Conservation (phyloP, 1,140 invertebrate genomes). For the Plectrocnemia conspersa region DNA sequence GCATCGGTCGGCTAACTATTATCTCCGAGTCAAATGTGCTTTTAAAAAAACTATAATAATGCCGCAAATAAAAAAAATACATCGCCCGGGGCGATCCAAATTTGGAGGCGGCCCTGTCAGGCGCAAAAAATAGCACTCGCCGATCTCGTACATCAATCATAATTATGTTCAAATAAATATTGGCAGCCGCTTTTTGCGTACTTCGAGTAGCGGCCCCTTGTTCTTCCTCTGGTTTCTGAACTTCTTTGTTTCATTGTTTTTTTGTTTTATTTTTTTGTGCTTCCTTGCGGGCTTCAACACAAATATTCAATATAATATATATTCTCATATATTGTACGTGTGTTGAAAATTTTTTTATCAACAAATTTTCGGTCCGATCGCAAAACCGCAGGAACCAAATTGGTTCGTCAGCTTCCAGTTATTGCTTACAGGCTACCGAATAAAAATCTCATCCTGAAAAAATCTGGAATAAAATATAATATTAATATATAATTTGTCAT, state of each 20-base stretch:
- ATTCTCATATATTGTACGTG: no score
- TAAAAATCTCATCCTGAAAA: no score
- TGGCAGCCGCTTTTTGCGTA: constrained; percentile 24
- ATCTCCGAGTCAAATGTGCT: no score
- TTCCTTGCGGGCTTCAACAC: constrained; percentile 3
- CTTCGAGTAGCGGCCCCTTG: constrained; percentile 14
- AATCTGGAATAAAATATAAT: no score
- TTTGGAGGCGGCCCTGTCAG: no score
- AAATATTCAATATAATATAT: no score
- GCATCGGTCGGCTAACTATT: no score
- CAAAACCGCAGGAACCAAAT: constrained; percentile 16
- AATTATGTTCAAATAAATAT: constrained; percentile 25
- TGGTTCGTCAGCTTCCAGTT: constrained; percentile 5
- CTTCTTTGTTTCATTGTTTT: constrained; percentile 8
- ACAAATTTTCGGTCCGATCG: constrained; percentile 18
- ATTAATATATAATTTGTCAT: no score
- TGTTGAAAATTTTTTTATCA: constrained; percentile 6
- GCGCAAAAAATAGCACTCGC: neutral
- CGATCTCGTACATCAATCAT: constrained; percentile 20
- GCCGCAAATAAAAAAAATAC: no score
- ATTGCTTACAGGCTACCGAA: constrained; percentile 9
- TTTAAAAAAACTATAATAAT: no score
- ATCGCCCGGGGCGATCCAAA: no score
- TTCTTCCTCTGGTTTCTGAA: constrained; percentile 9
- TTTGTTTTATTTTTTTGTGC: neutral